These are phyloP conservation scores for Sebastes oblongus DNA, from an alignment of 2,797 vertebrate species.

Conservation along the genomic window DNA sequence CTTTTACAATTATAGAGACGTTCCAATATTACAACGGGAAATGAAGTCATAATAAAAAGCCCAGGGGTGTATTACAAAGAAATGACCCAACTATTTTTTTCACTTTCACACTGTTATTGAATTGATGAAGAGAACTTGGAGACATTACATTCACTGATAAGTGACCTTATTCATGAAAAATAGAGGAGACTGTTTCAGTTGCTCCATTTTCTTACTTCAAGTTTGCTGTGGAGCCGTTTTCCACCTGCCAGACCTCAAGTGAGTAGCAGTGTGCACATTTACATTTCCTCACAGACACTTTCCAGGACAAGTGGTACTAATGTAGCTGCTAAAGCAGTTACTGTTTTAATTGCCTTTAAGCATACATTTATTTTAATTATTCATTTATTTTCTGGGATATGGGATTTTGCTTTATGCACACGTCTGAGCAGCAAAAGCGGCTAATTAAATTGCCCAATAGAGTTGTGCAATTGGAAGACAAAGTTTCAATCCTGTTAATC, in stretches of 20 bases:
- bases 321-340: conserved; percentile 74
- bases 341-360: conserved; percentile 82
- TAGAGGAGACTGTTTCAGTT: conserved; percentile 74
- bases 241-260: conserved; percentile 51
- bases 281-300: conserved; percentile 66
- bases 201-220: conserved; percentile 66
- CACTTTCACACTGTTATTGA: conserved; percentile 90
- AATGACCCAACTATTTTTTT: conserved; percentile 96
- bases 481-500: conserved; percentile 78
- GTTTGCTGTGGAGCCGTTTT: conserved; percentile 59
- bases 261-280: conserved; percentile 46
- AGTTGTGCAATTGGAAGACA: conserved; percentile 75
- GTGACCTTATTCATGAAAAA: conserved; percentile 93
- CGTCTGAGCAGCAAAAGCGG: conserved; percentile 66
- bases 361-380: conserved; percentile 81
- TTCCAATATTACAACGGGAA: conserved; percentile 99
- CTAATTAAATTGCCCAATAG: conserved; percentile 79
- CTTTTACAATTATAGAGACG: conserved; percentile 99
- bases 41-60: conserved; percentile 99
- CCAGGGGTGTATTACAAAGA: conserved; percentile 99
- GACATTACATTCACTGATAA: conserved; percentile 92
- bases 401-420: conserved; percentile 69
- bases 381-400: conserved; percentile 77
- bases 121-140: conserved; percentile 94
- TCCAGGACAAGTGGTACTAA: conserved; percentile 71